Percentiles rank a stretch among this genome's conserved stretches.
Evolutionary conservation across 2,113 vertebrate genomes (phyloP).

Genomic region (Phodopus roborovskii): DNA sequence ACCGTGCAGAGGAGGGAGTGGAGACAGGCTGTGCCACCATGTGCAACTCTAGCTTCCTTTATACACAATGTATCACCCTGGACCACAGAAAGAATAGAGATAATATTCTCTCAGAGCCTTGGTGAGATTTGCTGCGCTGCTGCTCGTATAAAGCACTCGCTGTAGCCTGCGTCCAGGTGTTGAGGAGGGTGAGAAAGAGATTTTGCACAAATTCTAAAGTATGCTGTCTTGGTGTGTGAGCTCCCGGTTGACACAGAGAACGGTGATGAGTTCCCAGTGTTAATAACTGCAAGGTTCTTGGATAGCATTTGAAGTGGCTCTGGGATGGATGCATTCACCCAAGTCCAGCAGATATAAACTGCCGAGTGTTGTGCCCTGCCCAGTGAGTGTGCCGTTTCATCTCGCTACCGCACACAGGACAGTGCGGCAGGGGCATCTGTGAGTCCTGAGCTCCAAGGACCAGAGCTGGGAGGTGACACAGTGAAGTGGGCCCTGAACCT

Average conservation of each 20-base stretch:
- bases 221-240: not conserved
- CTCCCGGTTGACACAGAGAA: not conserved
- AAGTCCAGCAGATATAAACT: not conserved
- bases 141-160: not conserved
- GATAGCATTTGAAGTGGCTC: not conserved
- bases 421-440: not conserved
- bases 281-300: not conserved
- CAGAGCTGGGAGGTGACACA: not conserved
- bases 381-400: not conserved
- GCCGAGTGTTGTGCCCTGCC: fast-evolving
- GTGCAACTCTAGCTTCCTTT: not conserved
- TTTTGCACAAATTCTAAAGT: not conserved
- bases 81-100: not conserved
- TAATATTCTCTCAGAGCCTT: not conserved
- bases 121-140: not conserved
- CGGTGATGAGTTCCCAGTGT: not conserved
- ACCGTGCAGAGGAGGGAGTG: not conserved
- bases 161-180: not conserved
- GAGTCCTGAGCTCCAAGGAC: not conserved
- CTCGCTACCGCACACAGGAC: too few relatives aligned
- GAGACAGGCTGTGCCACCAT: not conserved
- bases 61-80: not conserved
- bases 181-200: not conserved
- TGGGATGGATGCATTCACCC: not conserved
- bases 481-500: not conserved